phyloP scores from a whole-genome alignment of 2,113 vertebrate genomes.

The Myiagra hebetior region DNA sequence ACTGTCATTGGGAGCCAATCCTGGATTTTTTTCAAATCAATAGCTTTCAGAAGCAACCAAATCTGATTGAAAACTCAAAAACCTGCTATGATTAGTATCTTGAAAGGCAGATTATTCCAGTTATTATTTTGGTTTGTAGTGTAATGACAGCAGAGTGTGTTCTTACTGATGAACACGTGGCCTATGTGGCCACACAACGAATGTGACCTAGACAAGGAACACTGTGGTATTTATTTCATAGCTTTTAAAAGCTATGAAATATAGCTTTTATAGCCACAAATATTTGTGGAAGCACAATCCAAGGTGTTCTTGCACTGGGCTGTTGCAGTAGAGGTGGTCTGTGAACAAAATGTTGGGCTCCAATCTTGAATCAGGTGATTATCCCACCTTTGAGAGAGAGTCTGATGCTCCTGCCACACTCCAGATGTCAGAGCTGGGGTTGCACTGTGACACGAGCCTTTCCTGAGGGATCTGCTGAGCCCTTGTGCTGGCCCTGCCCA shows the following conservation, averaged over 20 bases:
- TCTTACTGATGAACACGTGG: background rate
- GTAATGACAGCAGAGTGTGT: background rate
- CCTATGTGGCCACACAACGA: background rate
- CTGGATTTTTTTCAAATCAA: background rate
- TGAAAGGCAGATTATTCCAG: background rate
- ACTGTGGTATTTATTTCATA: background rate
- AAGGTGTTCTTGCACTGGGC: background rate
- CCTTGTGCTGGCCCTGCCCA: background rate
- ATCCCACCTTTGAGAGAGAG: background rate
- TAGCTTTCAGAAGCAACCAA: background rate
- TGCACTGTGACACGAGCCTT: background rate
- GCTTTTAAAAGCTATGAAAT: background rate
- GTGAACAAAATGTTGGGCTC: accelerated
- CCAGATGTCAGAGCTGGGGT: background rate
- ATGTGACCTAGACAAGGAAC: background rate
- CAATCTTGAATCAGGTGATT: accelerated
- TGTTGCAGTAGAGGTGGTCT: background rate
- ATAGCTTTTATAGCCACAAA: too few species aligned
- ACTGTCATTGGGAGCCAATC: background rate
- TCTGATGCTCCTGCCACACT: background rate
- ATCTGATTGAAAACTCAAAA: background rate
- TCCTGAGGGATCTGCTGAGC: accelerated
- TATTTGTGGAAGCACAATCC: background rate
- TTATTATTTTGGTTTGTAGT: background rate
- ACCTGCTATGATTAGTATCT: background rate